phyloP scores from a whole-genome alignment of 2,113 vertebrate genomes.

The Rutilus rutilus region DNA sequence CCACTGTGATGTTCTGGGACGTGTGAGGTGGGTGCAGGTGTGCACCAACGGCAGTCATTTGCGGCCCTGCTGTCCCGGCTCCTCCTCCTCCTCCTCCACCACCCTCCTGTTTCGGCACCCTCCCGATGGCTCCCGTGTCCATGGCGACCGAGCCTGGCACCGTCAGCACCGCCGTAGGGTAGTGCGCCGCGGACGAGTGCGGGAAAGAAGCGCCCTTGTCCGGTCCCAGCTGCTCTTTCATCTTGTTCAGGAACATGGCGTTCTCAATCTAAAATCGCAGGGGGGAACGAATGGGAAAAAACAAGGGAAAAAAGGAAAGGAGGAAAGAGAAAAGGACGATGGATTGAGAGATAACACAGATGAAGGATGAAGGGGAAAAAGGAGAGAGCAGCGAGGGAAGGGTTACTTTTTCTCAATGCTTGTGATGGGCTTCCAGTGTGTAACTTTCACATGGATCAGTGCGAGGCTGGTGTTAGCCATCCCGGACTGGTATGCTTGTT shows the following conservation, averaged over 20 bases:
- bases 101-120: conserved; percentile 84
- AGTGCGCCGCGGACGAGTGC: conserved; percentile 79
- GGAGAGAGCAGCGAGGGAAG: conserved; percentile 58
- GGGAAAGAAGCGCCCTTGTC: conserved; percentile 87
- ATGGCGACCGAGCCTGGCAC: conserved; percentile 84
- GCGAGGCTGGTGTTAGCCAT: conserved; percentile 56
- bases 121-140: conserved; percentile 71
- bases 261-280: conserved; percentile 86
- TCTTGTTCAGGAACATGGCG: conserved; percentile 98
- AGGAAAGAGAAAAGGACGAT: conserved; percentile 50
- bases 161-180: conserved; percentile 85
- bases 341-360: conserved; percentile 64
- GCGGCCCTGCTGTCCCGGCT: conserved; percentile 65
- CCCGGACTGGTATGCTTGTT: conserved; percentile 51
- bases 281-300: conserved; percentile 26
- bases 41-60: conserved; percentile 76
- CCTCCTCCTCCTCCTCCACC: conserved; percentile 74
- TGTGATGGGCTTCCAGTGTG: conserved; percentile 25
- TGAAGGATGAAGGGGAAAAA: conserved; percentile 58
- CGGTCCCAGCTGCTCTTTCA: conserved; percentile 92
- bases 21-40: conserved; percentile 90
- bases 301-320: conserved; percentile 21
- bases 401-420: conserved; percentile 53
- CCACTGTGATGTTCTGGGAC: conserved; percentile 95
- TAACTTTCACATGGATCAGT: conserved; percentile 50